Evolutionary conservation across 92 coral and sea anemone genomes (phyloP), one percentile per base, ranked within the genome.

Genomic region (Palythoa grandiflora): DNA sequence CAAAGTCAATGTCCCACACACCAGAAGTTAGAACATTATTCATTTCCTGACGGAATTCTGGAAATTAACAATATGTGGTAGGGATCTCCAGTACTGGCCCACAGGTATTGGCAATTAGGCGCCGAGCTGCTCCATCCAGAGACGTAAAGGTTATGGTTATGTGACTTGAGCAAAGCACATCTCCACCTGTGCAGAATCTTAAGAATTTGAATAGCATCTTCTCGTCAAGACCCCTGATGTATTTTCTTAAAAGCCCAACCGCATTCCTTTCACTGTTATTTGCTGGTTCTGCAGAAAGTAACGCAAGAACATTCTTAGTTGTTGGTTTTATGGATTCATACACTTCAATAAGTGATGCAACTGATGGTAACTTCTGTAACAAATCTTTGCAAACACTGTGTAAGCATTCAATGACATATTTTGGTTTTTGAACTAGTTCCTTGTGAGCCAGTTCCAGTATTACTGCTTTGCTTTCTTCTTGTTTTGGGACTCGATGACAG

Each of bases 401-500:
- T 87, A 90, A 91, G 85, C 94, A 63, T 40, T 91, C 96, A 47
- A 93, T 91, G 19, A 93, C 72, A 74, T 83, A 85, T 57, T 86
- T 90, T 38, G 86, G 36, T 44, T 83, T 77, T 87, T 93, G 96
- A 19, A 93, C 78, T 28, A 71, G 80, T 89, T 93, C 94, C 73
- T 91, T 93, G 84, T 93, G 94, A 79, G 91, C 96, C 21, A 91
- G 84, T 83, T 91, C 91, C 19, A 91, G 66, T 3, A 93, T 77
- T 5, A 77, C 52, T 73, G 84, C 84, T 71, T 73, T 73, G 63
- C 74, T 54, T 13, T 93, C 73, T 40, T 83, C 96, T 86, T 85
- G 90, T 59, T 73, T 89, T 39, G 93, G 96, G 57, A 89, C 48
- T 68, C 84, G 80, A 87, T 85, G 80, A 77, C 92, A 90, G 12